A percentile compares a stretch with the other conserved stretches of the same genome.
Evolutionary conservation across 2,797 vertebrate genomes (phyloP).

Genomic region (Acomys russatus): DNA sequence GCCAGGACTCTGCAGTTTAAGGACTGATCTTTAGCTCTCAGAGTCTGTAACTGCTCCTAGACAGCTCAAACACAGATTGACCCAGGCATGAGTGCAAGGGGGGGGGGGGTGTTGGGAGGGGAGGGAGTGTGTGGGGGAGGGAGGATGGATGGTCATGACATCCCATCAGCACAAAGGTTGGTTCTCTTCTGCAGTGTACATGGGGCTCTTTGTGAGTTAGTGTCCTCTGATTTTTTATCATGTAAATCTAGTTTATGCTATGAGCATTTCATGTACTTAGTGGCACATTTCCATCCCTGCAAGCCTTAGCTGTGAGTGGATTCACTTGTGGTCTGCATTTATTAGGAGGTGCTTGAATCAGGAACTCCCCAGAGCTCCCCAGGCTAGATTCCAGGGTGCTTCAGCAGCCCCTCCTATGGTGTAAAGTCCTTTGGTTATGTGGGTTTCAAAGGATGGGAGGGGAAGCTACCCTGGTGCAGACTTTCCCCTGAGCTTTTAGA

Average conservation of each 20-base stretch:
- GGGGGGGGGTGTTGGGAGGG: too few species aligned
- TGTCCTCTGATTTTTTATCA: background rate
- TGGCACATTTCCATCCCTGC: too few species aligned
- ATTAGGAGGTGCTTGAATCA: background rate
- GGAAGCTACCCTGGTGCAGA: background rate
- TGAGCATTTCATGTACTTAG: background rate
- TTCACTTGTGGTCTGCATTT: background rate
- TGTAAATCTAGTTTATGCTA: background rate
- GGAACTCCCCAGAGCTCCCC: background rate
- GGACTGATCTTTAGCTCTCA: slow-evolving; percentile 83
- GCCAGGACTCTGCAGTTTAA: slow-evolving; percentile 81
- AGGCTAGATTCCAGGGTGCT: too few species aligned
- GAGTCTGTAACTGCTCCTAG: background rate
- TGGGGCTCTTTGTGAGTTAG: background rate
- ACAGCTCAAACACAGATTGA: too few species aligned
- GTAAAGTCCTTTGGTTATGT: background rate
- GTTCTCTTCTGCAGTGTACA: background rate
- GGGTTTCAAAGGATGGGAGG: background rate
- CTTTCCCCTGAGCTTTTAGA: background rate
- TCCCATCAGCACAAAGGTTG: too few species aligned
- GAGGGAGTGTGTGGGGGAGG: too few species aligned
- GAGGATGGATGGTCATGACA: too few species aligned
- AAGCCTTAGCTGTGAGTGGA: background rate
- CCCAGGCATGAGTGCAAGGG: background rate
- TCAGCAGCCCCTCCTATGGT: background rate